phyloP scores from a whole-genome alignment of 2,888 invertebrate species.

The Tetramorium bicarinatum region DNA sequence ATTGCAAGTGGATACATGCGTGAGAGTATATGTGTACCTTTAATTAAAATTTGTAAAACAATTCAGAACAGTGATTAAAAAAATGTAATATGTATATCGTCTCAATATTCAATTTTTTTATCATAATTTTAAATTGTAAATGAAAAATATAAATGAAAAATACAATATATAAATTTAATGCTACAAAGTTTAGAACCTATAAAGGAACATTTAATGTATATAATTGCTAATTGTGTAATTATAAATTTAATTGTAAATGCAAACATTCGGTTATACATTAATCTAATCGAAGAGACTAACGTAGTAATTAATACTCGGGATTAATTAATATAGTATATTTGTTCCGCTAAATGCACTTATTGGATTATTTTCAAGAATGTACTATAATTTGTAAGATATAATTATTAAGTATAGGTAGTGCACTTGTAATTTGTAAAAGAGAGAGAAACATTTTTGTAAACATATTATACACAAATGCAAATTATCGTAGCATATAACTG shows the following conservation, averaged over 20 bases:
- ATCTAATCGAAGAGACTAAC: neutral
- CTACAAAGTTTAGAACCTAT: neutral
- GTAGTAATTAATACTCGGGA: neutral
- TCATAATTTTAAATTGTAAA: neutral
- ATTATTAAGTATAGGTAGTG: neutral
- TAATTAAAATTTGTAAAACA: slow-evolving; percentile 18
- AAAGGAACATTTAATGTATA: slow-evolving; percentile 3
- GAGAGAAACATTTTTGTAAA: neutral
- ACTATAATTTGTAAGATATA: slow-evolving; percentile 1
- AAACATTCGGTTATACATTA: neutral
- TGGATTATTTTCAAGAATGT: slow-evolving; percentile 7
- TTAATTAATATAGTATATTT: slow-evolving; percentile 20
- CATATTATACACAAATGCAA: neutral
- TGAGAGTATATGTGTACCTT: neutral
- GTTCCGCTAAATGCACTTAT: neutral
- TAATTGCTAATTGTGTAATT: slow-evolving; percentile 19
- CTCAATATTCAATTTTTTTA: neutral
- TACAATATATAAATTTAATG: neutral
- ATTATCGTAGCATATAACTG: too few species aligned
- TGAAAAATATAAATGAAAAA: neutral
- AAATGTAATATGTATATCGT: neutral
- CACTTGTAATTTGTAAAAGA: too few species aligned
- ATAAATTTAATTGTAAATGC: slow-evolving; percentile 26
- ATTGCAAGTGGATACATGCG: too few species aligned
- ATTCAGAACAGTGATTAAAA: neutral